Evolutionary conservation across 2,113 vertebrate species (phyloP).

Genomic region (Rhipidura dahli): DNA sequence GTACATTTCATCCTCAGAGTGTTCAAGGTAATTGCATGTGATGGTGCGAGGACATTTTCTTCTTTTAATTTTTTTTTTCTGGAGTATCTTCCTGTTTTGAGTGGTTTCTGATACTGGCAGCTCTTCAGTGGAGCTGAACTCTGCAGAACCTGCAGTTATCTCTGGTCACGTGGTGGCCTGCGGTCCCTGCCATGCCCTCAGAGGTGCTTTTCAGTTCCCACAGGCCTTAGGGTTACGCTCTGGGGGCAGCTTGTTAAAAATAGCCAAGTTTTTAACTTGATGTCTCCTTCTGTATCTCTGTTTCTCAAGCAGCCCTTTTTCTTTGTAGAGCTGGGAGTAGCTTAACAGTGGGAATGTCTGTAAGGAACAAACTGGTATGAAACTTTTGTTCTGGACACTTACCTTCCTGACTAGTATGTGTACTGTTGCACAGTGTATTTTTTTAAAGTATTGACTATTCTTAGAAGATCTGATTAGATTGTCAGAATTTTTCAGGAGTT

Average conservation of each 20-base stretch:
- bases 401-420: not conserved
- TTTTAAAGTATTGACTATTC: not conserved
- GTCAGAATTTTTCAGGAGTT: not conserved
- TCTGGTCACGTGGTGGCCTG: not conserved
- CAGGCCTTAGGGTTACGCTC: not conserved
- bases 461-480: not conserved
- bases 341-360: not conserved
- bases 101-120: not conserved
- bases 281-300: not conserved
- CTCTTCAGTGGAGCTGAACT: not conserved
- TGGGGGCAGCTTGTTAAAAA: not conserved
- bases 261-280: not conserved
- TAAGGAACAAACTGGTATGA: not conserved
- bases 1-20: not conserved
- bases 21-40: not conserved
- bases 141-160: not conserved
- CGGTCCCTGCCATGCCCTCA: not conserved
- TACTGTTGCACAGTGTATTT: not conserved
- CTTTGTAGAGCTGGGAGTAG: not conserved
- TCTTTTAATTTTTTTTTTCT: not conserved
- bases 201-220: not conserved
- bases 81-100: not conserved
- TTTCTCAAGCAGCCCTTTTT: not conserved
- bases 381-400: not conserved
- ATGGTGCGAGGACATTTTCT: not conserved